Evolutionary conservation across 2,888 invertebrate genomes (phyloP), one percentile per base, ranked within the genome.

Genomic region (Heliconius erato): DNA sequence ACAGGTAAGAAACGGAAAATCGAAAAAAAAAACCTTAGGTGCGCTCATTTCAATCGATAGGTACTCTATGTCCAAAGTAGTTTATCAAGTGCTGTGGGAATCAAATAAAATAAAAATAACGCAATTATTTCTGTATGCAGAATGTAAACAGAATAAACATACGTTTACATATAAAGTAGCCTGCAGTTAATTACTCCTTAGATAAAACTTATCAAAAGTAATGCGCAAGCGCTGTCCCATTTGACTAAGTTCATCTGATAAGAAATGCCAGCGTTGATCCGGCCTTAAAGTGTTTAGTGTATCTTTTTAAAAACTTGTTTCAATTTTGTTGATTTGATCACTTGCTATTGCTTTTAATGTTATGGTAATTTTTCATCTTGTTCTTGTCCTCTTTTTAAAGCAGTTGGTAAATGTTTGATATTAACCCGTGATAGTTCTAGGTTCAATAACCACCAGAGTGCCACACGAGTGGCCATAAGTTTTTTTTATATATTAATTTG

Each of bases 161-260:
- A 63, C n/a, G 63, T n/a, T 63, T 63, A 40, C 63, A 63, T 63
- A 6, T 40, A 76, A 76, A 63, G 35, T 35, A 40, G 59, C 63
- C 35, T 59, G 12, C 49, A 76, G 59, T 59, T 76, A 76, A 76
- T 76, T 63, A 65, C 78, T 77, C 44, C 16, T 54, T 16, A 78
- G 78, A 59, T 74, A 72, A 28, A 68, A 40, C 40, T 69, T 81
- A 83, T 83, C 80, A 71, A 71, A 26, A 35, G 26, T 63, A 49
- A 68, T 28, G 74, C 67, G 81, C 85, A 80, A 84, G 79, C 82
- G 81, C 67, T 82, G 81, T 79, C 82, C 49, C 79, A 81, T 83
- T 79, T 79, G 65, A 65, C 76, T 81, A 59, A 67, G 49, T 72
- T n/a, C 9, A 80, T 80, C 80, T 67, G 80, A 81, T 81, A 81